A percentile compares a stretch with the other conserved stretches of the same genome.
These are phyloP conservation scores for Amiota mariae DNA, from an alignment of 2,888 invertebrate species.

Conservation along the genomic window DNA sequence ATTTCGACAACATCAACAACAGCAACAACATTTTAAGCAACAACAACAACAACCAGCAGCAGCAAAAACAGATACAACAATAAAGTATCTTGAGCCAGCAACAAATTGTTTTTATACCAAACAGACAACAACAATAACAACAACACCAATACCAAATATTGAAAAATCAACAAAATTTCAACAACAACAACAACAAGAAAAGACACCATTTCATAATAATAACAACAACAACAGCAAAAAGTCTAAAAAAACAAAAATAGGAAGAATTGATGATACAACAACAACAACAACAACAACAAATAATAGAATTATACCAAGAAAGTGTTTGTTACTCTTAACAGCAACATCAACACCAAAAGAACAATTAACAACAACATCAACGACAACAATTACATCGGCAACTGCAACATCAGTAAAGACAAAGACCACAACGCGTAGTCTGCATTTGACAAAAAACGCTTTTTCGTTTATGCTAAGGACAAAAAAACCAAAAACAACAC, in stretches of 20 bases:
- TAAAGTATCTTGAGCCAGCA: constrained; percentile 29
- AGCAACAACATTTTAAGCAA: constrained; percentile 1
- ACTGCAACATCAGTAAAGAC: constrained; percentile 34
- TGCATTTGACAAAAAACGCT: constrained; percentile 49
- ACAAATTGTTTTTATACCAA: not conserved
- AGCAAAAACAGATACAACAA: not conserved
- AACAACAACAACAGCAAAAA: constrained; percentile 35
- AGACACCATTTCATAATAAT: too few relatives aligned
- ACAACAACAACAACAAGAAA: constrained; percentile 21
- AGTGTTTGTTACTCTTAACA: constrained; percentile 31
- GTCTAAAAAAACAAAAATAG: constrained; percentile 19
- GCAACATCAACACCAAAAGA: constrained; percentile 30
- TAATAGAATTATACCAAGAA: constrained; percentile 14
- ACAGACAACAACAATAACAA: constrained; percentile 6
- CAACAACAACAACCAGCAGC: constrained; percentile 18
- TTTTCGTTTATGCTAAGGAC: constrained; percentile 60
- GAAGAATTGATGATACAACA: constrained; percentile 14
- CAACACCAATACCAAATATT: constrained; percentile 30
- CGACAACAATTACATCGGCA: constrained; percentile 42
- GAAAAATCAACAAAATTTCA: constrained; percentile 28
- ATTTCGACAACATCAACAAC: constrained; percentile 38
- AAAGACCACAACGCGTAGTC: constrained; percentile 58
- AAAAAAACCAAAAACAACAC: constrained; percentile 61
- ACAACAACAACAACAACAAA: not conserved
- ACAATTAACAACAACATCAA: constrained; percentile 41